Percentiles rank a stretch among this genome's conserved stretches.
These are phyloP conservation scores for Chiroxiphia lanceolata DNA, from an alignment of 2,797 vertebrate genomes.

Conservation along the genomic window DNA sequence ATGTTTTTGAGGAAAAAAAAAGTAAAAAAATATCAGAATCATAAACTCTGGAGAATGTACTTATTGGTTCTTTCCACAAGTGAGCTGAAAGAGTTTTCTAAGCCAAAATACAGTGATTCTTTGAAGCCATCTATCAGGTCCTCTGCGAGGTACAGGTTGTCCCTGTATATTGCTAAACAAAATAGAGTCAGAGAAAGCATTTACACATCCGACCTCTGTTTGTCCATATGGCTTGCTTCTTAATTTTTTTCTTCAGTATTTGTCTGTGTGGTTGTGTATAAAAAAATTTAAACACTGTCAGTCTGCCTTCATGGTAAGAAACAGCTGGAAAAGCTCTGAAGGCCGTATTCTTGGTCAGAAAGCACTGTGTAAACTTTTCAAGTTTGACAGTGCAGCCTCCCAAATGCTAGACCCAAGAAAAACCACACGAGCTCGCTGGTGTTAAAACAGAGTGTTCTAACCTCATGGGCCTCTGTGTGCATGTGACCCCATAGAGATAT, in stretches of 20 bases:
- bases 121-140: neutral
- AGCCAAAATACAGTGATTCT: neutral
- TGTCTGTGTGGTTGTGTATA: neutral
- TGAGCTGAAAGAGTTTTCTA: neutral
- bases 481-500: fast-evolving
- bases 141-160: neutral
- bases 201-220: neutral
- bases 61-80: neutral
- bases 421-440: fast-evolving
- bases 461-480: fast-evolving
- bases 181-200: neutral
- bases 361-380: neutral
- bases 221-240: neutral
- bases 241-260: neutral
- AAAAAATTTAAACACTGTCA: neutral
- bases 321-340: neutral
- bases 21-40: neutral
- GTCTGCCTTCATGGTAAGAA: neutral
- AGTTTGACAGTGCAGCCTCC: neutral
- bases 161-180: neutral
- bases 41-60: neutral
- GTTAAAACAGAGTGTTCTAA: neutral
- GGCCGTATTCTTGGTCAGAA: neutral
- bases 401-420: neutral
- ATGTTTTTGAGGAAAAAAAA: neutral